Conservation (phyloP, 1,140 invertebrate species). For the Hormaphis cornu region DNA sequence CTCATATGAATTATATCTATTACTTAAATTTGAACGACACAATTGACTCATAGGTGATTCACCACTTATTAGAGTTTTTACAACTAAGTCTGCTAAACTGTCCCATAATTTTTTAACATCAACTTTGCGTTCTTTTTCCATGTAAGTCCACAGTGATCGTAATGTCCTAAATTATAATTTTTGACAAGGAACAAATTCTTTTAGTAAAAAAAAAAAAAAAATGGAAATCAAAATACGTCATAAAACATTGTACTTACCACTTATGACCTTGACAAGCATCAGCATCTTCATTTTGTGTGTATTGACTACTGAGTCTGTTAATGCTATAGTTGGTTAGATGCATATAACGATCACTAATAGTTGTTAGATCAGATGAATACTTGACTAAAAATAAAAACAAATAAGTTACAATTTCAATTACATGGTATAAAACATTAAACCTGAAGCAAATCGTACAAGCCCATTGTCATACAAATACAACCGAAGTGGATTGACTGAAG, state of each 20-base stretch:
- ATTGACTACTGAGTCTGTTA: slow-evolving; percentile 81
- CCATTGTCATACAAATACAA: slow-evolving; percentile 94
- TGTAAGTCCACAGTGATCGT: slow-evolving; percentile 63
- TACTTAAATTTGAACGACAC: slow-evolving; percentile 58
- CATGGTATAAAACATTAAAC: slow-evolving; percentile 43
- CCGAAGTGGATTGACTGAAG: slow-evolving; percentile 82
- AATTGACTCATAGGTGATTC: slow-evolving; percentile 64
- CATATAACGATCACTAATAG: slow-evolving; percentile 83
- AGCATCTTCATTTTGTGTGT: slow-evolving; percentile 76
- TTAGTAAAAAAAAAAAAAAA: too few species aligned
- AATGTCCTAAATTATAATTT: slow-evolving; percentile 53
- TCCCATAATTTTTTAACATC: slow-evolving; percentile 70
- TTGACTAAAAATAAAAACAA: slow-evolving; percentile 51
- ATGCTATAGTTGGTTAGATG: slow-evolving; percentile 98
- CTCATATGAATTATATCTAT: slow-evolving; percentile 68
- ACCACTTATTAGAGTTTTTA: slow-evolving; percentile 73
- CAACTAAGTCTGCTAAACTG: slow-evolving; percentile 63
- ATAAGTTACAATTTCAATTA: neutral
- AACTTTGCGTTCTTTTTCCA: slow-evolving; percentile 55
- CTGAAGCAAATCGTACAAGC: slow-evolving; percentile 81
- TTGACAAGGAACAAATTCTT: neutral
- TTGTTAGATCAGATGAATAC: slow-evolving; percentile 68
- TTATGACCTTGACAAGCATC: slow-evolving; percentile 78
- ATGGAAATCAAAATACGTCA: too few species aligned
- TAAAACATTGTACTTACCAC: slow-evolving; percentile 49